Conservation (phyloP, 1,140 invertebrate species). For the Adoxophyes honmai region DNA sequence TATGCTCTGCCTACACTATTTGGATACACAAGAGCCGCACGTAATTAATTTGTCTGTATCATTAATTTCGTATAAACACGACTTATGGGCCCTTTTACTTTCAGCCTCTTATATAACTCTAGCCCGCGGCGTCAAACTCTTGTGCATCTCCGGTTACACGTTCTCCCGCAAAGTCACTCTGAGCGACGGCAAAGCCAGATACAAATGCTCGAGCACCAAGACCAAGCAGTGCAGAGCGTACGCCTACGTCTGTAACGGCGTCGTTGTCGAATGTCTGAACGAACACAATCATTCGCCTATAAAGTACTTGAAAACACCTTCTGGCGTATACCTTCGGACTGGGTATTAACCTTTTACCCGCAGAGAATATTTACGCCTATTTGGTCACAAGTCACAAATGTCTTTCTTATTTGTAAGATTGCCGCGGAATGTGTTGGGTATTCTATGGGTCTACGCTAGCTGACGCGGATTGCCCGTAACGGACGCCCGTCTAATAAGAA, state of each 20-base stretch:
- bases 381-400: too few relatives aligned
- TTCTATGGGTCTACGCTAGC: too few relatives aligned
- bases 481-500: too few relatives aligned
- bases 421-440: too few relatives aligned
- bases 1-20: too few relatives aligned
- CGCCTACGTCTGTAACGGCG: background rate
- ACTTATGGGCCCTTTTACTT: background rate
- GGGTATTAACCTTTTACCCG: too few relatives aligned
- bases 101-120: slow-evolving; percentile 1
- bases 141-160: background rate
- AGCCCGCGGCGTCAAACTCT: background rate
- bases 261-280: background rate
- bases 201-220: background rate
- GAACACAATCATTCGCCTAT: background rate
- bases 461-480: too few relatives aligned
- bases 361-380: too few relatives aligned
- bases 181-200: background rate
- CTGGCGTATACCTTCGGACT: background rate
- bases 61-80: too few relatives aligned
- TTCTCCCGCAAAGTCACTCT: background rate
- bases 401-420: too few relatives aligned
- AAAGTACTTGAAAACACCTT: background rate
- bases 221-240: background rate
- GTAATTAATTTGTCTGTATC: too few relatives aligned
- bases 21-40: too few relatives aligned